Evolutionary conservation across 2,888 invertebrate species (phyloP), one percentile per base, ranked within the genome.

Genomic region (Miltochrista miniata): DNA sequence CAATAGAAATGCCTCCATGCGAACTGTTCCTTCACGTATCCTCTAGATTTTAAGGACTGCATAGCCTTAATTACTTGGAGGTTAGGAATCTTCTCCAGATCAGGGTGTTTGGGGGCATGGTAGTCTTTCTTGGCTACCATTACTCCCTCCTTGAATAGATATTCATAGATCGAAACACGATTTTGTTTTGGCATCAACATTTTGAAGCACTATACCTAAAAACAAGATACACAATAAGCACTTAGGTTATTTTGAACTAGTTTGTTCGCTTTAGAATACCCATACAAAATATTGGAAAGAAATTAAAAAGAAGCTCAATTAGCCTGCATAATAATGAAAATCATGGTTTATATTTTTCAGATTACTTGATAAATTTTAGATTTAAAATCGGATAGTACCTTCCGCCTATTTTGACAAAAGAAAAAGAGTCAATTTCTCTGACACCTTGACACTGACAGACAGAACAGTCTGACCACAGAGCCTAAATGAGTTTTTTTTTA

Each of bases 131-230:
- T 98, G 9, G 99, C 99, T 74, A 99, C 99, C 95, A 99, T 96
- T 60, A 99, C 99, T 86, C 99, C 99, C 92, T 99, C 99, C 86
- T 98, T 98, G 90, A 99, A 99, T 74, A 99, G 95, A 93, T 97
- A 97, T 87, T 99, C 99, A 91, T 98, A 99, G 86, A 99, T 99
- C 73, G 97, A 93, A 71, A 97, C 96, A 82, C 98, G 96, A 89
- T 98, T 98, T 93, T 97, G 97, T 94, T 99, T 99, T 79, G 99
- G 98, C 98, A 99, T 99, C 98, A 99, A 98, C 99, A 99, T 99
- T 90, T 96, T 98, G 90, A 83, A 69, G 74, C 76, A 74, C 77
- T 83, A 81, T 83, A 24, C 18, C 90, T 87, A 79, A 83, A 90
- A 81, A 84, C 76, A 79, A 76, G 73, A 64, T 64, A 66, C 65